Evolutionary conservation across 2,888 invertebrate genomes (phyloP).

Genomic region (Iphiclides podalirius): DNA sequence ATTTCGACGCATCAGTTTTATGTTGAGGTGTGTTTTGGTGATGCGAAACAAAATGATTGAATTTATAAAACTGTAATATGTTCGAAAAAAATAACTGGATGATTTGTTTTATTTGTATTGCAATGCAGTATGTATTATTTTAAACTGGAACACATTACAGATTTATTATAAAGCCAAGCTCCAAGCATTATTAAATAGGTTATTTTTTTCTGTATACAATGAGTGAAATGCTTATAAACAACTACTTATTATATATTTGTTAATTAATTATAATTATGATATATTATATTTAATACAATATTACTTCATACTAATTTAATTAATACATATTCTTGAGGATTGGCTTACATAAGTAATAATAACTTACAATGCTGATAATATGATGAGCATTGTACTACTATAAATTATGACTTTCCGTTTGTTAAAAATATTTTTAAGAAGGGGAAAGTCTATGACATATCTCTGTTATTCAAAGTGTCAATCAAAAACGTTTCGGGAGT

Average conservation of each 20-base stretch:
- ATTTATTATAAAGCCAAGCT: conserved; percentile 16
- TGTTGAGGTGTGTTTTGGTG: no score
- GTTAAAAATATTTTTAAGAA: conserved; percentile 18
- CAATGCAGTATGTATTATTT: no score
- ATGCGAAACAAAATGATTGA: no score
- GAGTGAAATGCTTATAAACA: no score
- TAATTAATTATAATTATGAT: no score
- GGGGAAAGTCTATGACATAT: conserved; percentile 22
- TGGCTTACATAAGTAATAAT: conserved; percentile 5
- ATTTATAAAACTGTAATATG: no score
- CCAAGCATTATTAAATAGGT: background rate
- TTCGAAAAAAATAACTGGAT: no score
- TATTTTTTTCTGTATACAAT: no score
- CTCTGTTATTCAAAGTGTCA: conserved; percentile 72
- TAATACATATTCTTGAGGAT: conserved; percentile 2
- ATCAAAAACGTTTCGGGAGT: conserved; percentile 59
- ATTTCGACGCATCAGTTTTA: no score
- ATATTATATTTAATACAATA: background rate
- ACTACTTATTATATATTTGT: no score
- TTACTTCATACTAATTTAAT: no score
- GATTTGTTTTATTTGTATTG: no score
- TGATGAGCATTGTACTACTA: background rate
- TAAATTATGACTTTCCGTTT: background rate
- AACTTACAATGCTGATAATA: background rate
- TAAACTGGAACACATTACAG: conserved; percentile 1